Evolutionary conservation across 2,113 vertebrate species (phyloP).

Genomic region (Aptenodytes patagonicus): DNA sequence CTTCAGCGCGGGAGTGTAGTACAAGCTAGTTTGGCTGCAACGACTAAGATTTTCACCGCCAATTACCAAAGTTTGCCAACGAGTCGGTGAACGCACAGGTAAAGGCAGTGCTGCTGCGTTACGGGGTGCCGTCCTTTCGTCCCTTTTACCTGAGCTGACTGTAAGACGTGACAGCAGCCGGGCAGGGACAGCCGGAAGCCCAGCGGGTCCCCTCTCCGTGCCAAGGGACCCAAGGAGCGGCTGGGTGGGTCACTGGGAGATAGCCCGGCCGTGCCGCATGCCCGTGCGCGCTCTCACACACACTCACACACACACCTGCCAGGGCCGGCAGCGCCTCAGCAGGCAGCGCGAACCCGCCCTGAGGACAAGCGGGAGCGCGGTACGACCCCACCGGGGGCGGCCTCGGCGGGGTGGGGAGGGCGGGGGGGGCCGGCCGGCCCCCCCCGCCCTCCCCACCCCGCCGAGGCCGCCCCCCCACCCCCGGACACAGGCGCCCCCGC

Average conservation of each 20-base stretch:
- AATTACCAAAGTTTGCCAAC: conserved; percentile 8
- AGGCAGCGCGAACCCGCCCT: not conserved
- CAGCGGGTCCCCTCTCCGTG: not conserved
- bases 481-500: too few species aligned
- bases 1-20: accelerated
- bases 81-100: not conserved
- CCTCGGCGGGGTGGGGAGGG: too few species aligned
- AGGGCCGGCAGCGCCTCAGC: not conserved
- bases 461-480: too few species aligned
- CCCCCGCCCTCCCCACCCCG: too few species aligned
- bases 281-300: not conserved
- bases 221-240: not conserved
- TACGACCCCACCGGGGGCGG: not conserved
- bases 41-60: not conserved
- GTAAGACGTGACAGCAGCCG: not conserved
- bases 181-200: not conserved
- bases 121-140: not conserved
- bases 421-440: too few species aligned
- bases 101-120: not conserved
- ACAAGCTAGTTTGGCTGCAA: not conserved
- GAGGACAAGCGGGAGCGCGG: not conserved
- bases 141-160: not conserved
- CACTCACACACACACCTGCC: not conserved
- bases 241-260: not conserved
- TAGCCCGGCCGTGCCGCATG: not conserved